phyloP scores from a whole-genome alignment of 2,888 invertebrate genomes.

The Agrypnus murinus region DNA sequence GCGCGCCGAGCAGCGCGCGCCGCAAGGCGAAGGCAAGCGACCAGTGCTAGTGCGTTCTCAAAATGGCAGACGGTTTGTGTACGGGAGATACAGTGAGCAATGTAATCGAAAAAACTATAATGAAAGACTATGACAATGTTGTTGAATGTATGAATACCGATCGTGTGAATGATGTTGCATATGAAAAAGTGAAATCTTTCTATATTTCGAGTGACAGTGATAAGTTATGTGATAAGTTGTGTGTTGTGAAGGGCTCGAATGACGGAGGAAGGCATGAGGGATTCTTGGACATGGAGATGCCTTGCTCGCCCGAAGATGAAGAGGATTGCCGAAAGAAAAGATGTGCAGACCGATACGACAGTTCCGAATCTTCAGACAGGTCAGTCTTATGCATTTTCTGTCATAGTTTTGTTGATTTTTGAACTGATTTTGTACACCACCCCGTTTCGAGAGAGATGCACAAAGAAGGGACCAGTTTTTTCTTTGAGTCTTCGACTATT shows the following conservation, averaged over 20 bases:
- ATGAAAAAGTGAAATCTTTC: constrained; percentile 74
- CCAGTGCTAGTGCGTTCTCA: constrained; percentile 78
- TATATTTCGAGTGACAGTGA: constrained; percentile 68
- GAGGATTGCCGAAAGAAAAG: constrained; percentile 85
- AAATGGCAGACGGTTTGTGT: constrained; percentile 89
- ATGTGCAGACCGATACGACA: constrained; percentile 94
- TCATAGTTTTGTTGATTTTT: constrained; percentile 19
- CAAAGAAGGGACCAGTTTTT: constrained; percentile 50
- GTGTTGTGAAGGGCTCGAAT: constrained; percentile 59
- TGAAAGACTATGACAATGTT: constrained; percentile 74
- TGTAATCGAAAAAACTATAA: constrained; percentile 75
- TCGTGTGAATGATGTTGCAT: constrained; percentile 73
- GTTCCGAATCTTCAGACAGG: constrained; percentile 96
- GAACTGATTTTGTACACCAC: constrained; percentile 3
- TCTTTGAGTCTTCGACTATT: constrained; percentile 38
- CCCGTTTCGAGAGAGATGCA: constrained; percentile 30
- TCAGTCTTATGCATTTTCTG: constrained; percentile 71
- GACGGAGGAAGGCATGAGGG: constrained; percentile 63
- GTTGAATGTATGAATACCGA: constrained; percentile 67
- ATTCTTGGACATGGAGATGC: constrained; percentile 63
- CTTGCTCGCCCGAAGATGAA: constrained; percentile 62
- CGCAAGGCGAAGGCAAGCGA: constrained; percentile 51
- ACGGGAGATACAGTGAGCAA: constrained; percentile 77
- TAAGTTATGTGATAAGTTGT: constrained; percentile 67
- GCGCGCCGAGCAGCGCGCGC: constrained; percentile 63